Base-by-base conservation (phyloP, 2,888 invertebrate species). In the Caenorhabditis imperialis region DNA sequence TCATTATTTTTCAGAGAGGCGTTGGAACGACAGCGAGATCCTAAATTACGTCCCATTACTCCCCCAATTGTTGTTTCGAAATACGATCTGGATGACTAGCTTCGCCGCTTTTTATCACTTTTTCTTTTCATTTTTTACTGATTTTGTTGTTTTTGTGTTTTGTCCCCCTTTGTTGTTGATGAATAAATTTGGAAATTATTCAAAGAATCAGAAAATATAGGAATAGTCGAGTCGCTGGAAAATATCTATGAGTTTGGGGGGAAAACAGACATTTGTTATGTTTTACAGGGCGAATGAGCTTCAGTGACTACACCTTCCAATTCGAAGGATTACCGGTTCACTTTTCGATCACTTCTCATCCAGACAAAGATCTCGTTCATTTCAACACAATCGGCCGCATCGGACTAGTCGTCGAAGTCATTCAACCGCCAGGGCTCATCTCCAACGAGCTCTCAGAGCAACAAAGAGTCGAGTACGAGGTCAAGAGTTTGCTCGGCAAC, bases 391-490 rank as follows among this genome's bases (percentile, higher is more conserved):
- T 83, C 7, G 81, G 79, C 8, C 70, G 80, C 12, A 74, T 85
- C 37, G 85, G 83, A 8, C 80, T 82, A 58, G 71, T 84, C 1
- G 55, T 82, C 27, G 82, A 85, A 44, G 77, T 85, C 3, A 55
- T 82, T 16, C 80, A 80, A 38, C 84, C 84, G 14, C 79, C 79
- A 22, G 63, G 55, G 40, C 48, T 75, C 3, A 40, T 80, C 8
- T 22, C 60, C 5, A 77, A 70, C 23, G 38, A 63, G 27, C 67
- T 75, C 2, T 58, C 74, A 4, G 53, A 47, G 16, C 74, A 54
- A 16, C 65, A 75, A 38, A 38, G 77, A 23, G 75, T 83, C 27
- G 85, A 85, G 22, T 85, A 83, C 83, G 85, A 85, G 3, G 57
- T 77, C 10, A 83, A 78, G 45, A 65, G 75, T 14, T 63, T 83